phyloP scores from a whole-genome alignment of 2,113 vertebrate species.

The Electrona antarctica region DNA sequence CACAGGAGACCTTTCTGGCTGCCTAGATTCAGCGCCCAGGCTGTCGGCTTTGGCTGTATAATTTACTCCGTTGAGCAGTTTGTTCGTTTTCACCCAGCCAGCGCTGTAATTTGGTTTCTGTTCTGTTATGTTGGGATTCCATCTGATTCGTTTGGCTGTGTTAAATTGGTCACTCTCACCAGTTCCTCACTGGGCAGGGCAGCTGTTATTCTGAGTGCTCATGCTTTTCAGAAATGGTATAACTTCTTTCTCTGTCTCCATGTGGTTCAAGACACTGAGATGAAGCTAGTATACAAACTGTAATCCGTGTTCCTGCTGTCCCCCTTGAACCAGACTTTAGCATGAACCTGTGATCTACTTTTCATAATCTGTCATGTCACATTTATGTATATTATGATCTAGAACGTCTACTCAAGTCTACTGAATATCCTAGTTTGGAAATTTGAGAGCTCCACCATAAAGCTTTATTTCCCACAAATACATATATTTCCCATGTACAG shows the following conservation, averaged over 20 bases:
- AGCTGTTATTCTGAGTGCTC: constrained; percentile 6
- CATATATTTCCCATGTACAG: too few relatives aligned
- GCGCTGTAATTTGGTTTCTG: constrained; percentile 44
- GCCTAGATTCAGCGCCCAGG: constrained; percentile 26
- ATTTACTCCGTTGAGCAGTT: constrained; percentile 55
- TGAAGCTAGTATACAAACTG: neutral
- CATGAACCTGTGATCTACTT: too few relatives aligned
- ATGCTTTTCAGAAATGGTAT: constrained; percentile 4
- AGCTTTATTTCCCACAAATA: too few relatives aligned
- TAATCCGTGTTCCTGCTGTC: constrained; percentile 4
- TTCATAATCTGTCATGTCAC: too few relatives aligned
- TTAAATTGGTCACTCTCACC: constrained; percentile 48
- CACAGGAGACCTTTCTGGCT: constrained; percentile 39
- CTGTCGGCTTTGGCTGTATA: constrained; percentile 48
- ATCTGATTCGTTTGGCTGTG: constrained; percentile 40
- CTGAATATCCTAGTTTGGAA: too few relatives aligned
- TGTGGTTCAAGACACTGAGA: constrained; percentile 3
- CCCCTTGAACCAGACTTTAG: neutral
- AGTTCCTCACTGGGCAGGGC: constrained; percentile 15
- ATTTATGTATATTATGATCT: too few relatives aligned
- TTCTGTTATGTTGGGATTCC: constrained; percentile 49
- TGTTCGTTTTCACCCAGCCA: constrained; percentile 39
- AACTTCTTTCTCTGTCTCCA: constrained; percentile 18
- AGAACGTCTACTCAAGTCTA: too few relatives aligned
- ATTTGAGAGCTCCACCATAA: too few relatives aligned